Evolutionary conservation across 2,113 vertebrate species (phyloP).

Genomic region (Pongo abelii): DNA sequence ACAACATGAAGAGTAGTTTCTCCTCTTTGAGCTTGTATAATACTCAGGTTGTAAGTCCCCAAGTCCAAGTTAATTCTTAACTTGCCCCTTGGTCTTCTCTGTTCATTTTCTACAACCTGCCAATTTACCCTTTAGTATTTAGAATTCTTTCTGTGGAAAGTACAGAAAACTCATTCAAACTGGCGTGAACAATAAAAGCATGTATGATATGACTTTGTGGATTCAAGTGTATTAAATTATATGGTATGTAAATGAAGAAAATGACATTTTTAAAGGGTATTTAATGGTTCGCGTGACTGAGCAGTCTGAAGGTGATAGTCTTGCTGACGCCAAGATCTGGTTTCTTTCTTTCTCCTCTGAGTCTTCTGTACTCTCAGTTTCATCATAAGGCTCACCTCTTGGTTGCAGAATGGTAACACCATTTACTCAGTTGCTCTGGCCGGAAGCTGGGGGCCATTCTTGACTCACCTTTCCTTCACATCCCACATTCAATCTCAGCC

Average conservation of each 20-base stretch:
- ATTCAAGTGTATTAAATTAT: not conserved
- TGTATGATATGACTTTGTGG: no score
- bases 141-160: not conserved
- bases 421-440: not conserved
- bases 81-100: not conserved
- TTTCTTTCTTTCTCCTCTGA: not conserved
- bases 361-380: no score
- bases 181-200: not conserved
- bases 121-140: not conserved
- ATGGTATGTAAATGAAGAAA: not conserved
- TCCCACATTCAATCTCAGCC: not conserved
- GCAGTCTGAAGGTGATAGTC: not conserved
- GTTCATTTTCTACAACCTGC: not conserved
- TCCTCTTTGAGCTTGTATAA: not conserved
- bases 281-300: not conserved
- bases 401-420: not conserved
- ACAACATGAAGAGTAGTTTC: not conserved
- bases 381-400: no score
- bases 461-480: not conserved
- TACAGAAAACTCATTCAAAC: not conserved
- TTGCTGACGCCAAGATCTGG: accelerated
- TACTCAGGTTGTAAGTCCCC: no score
- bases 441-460: accelerated
- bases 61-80: not conserved
- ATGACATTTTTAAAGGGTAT: not conserved